Conservation (phyloP, 2,113 vertebrate species). For the Gavia stellata region DNA sequence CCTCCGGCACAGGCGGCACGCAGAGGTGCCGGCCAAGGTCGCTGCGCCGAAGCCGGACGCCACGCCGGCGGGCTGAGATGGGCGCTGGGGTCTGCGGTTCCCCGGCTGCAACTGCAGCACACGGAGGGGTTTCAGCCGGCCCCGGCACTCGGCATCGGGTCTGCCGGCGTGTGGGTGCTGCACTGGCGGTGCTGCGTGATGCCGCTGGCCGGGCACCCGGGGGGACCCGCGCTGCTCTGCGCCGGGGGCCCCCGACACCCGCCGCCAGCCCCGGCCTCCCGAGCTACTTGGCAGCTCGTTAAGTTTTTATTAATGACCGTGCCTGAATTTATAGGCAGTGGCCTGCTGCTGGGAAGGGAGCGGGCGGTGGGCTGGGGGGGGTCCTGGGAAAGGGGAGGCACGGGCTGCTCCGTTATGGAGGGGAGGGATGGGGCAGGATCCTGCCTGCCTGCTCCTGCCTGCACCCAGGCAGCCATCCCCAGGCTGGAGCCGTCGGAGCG, state of each 20-base stretch:
- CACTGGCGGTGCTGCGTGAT: no score
- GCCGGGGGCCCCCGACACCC: background rate
- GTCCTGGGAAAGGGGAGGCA: background rate
- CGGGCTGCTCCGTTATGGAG: fast-evolving
- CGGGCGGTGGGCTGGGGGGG: background rate
- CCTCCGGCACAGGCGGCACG: background rate
- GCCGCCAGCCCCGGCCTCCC: background rate
- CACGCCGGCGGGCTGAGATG: background rate
- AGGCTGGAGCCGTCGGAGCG: background rate
- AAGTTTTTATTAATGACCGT: background rate
- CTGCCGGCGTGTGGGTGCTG: background rate
- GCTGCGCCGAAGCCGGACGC: background rate
- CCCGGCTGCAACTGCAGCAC: background rate
- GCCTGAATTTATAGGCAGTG: background rate
- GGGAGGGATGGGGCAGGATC: background rate
- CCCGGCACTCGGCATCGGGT: background rate
- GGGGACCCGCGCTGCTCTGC: background rate
- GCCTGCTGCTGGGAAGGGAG: background rate
- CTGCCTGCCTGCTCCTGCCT: background rate
- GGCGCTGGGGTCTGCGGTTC: background rate
- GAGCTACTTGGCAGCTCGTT: background rate
- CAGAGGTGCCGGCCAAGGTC: background rate
- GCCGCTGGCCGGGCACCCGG: background rate
- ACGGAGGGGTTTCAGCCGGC: background rate
- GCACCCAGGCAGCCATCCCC: background rate